Percentiles rank a stretch among this genome's conserved stretches.
phyloP scores from a whole-genome alignment of 2,888 invertebrate genomes.

The Lacanobia oleracea region DNA sequence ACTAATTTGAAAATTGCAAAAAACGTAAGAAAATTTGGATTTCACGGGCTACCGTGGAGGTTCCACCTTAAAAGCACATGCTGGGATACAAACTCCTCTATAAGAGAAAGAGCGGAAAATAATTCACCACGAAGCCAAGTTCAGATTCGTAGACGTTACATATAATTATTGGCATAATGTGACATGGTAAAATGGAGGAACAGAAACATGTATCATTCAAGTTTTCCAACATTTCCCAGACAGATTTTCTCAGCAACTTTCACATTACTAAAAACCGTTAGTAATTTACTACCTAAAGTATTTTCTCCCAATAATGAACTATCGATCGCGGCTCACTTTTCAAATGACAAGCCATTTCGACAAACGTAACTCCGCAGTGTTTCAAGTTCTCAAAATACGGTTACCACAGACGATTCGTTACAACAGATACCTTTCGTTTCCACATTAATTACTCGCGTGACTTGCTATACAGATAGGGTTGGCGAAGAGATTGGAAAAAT shows the following conservation, averaged over 20 bases:
- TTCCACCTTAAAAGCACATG: too few species aligned
- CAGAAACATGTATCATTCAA: neutral
- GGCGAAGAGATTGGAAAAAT: conserved; percentile 23
- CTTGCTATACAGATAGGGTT: conserved; percentile 62
- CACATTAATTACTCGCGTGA: conserved; percentile 68
- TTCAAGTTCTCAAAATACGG: conserved; percentile 61
- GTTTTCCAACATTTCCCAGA: neutral
- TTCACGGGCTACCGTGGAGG: too few species aligned
- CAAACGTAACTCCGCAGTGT: conserved; percentile 32
- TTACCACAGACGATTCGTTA: conserved; percentile 65
- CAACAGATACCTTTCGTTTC: conserved; percentile 64
- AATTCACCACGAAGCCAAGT: too few species aligned
- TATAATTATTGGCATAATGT: too few species aligned
- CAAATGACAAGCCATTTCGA: conserved; percentile 50
- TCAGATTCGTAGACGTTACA: too few species aligned
- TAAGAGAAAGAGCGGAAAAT: too few species aligned
- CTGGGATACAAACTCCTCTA: too few species aligned
- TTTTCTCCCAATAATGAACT: conserved; percentile 19
- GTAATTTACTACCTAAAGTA: neutral
- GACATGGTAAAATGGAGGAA: neutral
- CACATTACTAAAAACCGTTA: neutral
- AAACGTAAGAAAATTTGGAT: too few species aligned
- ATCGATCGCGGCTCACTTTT: conserved; percentile 36
- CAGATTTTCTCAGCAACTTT: neutral
- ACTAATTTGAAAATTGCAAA: too few species aligned